Conservation (phyloP, 1,140 invertebrate genomes). For the Sycobia sp. region DNA sequence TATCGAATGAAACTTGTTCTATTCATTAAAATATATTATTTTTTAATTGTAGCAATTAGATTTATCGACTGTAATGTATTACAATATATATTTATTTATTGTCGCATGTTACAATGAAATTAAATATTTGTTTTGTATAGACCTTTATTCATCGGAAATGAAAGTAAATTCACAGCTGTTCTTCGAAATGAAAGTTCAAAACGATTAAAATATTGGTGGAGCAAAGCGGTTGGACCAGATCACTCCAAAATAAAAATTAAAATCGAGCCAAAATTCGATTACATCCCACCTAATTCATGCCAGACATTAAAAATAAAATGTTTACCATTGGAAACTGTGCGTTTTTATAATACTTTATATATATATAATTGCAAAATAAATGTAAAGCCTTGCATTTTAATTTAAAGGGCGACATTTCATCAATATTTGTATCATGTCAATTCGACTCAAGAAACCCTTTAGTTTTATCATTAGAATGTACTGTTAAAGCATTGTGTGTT, state of each 20-base stretch:
- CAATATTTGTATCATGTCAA: conserved; percentile 16
- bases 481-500: conserved; percentile 26
- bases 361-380: neutral
- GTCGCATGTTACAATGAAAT: too few relatives aligned
- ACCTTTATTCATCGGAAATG: conserved; percentile 15
- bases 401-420: conserved; percentile 18
- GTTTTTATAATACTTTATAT: conserved; percentile 6
- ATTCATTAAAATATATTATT: too few relatives aligned
- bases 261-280: conserved; percentile 14
- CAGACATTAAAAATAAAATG: conserved; percentile 11
- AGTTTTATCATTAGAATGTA: conserved; percentile 35
- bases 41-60: too few relatives aligned
- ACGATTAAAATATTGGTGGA: conserved; percentile 23
- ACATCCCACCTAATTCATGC: neutral
- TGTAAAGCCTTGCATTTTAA: conserved; percentile 3
- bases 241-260: conserved; percentile 14
- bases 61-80: too few relatives aligned
- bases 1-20: too few relatives aligned
- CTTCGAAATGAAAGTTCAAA: conserved; percentile 13
- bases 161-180: conserved; percentile 2
- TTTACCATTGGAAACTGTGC: conserved; percentile 26
- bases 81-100: too few relatives aligned
- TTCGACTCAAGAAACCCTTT: conserved; percentile 17
- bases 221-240: conserved; percentile 7
- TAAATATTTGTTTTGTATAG: too few relatives aligned